Evolutionary conservation across 2,888 invertebrate genomes (phyloP), one percentile per base, ranked within the genome.

Genomic region (Phragmatobia fuliginosa): DNA sequence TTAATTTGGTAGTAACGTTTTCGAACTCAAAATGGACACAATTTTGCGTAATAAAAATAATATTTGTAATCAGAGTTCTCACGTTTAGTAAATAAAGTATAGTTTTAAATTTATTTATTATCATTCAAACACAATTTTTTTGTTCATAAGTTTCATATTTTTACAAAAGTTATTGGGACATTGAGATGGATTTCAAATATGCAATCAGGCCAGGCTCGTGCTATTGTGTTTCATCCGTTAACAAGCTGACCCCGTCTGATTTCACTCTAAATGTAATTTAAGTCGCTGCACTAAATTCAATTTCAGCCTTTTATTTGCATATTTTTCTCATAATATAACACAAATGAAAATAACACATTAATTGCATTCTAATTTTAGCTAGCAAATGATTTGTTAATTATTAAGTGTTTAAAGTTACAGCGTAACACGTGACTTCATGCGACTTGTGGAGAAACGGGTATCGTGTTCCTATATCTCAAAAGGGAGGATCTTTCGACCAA

Each of bases 221-320:
- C 82, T 83, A 89, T 90, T 87, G 86, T 88, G 78, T 87, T 90
- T 86, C 85, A 83, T 75, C 82, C 85, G 85, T 88, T 90, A 90
- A 87, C 88, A 85, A 87, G 84, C 83, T 83, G 85, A 85, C 87
- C 85, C 69, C 80, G 68, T 49, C 80, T 84, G 83, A 83, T 83
- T 84, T 80, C 77, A 75, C 80, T 83, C 75, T 78, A 73, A 80
- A 80, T 83, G 85, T 86, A 87, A 88, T 86, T 84, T 80, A 76
- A 88, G 76, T 75, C 81, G 79, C 84, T 83, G 82, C 78, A 83
- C 84, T 85, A 81, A 82, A 88, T 86, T 86, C 82, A 83, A 87
- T 86, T 83, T 70, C 79, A 75, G 76, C 73, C 68, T 81, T 81
- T 83, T 81, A 83, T 85, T 85, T 83, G 79, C 78, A 78, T 84